Conservation (phyloP, 2,888 invertebrate genomes). For the Thymelicus acteon region DNA sequence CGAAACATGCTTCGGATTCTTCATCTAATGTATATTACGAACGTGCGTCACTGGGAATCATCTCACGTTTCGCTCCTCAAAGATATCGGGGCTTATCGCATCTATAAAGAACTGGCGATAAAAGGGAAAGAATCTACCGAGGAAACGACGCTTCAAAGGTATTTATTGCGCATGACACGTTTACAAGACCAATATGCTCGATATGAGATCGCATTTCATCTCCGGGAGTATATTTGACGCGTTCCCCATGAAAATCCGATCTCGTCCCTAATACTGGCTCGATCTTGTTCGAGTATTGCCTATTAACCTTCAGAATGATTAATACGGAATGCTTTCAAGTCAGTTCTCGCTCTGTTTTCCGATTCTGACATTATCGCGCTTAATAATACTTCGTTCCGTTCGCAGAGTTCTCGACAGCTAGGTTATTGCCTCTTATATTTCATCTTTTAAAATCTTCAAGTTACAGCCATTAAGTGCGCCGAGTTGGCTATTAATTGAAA, state of each 20-base stretch:
- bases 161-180: slow-evolving; percentile 41
- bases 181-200: slow-evolving; percentile 31
- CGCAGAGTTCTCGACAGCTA: slow-evolving; percentile 26
- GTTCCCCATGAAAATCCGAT: slow-evolving; percentile 20
- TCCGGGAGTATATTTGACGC: slow-evolving; percentile 27
- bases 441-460: slow-evolving; percentile 23
- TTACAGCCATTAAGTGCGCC: slow-evolving; percentile 17
- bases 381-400: slow-evolving; percentile 30
- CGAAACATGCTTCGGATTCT: slow-evolving; percentile 37
- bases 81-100: slow-evolving; percentile 47
- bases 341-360: slow-evolving; percentile 29
- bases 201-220: slow-evolving; percentile 31
- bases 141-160: slow-evolving; percentile 35
- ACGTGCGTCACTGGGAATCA: slow-evolving; percentile 38
- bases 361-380: slow-evolving; percentile 28
- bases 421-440: slow-evolving; percentile 36
- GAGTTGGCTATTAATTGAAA: slow-evolving; percentile 12
- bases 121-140: slow-evolving; percentile 36
- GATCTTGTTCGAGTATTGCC: slow-evolving; percentile 32
- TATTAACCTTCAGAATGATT: slow-evolving; percentile 37
- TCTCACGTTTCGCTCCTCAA: slow-evolving; percentile 42
- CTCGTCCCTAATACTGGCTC: slow-evolving; percentile 14
- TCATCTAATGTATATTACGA: slow-evolving; percentile 33
- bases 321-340: slow-evolving; percentile 33
- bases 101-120: slow-evolving; percentile 42